A percentile compares a stretch with the other conserved stretches of the same genome.
These are phyloP conservation scores for Tangara arthus DNA, from an alignment of 2,797 vertebrate genomes.

Conservation along the genomic window DNA sequence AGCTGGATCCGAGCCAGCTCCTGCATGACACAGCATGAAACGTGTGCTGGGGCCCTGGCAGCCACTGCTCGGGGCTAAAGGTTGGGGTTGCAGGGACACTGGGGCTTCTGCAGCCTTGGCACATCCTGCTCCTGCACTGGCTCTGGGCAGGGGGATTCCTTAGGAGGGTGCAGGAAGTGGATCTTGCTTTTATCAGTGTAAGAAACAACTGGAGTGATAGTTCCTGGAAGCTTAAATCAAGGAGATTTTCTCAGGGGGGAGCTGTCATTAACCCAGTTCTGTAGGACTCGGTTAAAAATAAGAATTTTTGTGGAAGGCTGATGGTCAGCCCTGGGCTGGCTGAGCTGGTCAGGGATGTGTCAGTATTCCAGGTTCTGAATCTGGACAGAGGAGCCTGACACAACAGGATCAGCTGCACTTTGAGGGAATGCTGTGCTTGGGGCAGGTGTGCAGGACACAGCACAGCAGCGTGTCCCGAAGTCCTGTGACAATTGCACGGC, in stretches of 20 bases:
- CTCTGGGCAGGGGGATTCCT: neutral
- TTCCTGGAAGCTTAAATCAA: neutral
- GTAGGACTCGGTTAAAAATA: neutral
- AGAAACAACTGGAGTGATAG: neutral
- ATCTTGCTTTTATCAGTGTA: rapidly evolving
- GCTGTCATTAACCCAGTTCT: neutral
- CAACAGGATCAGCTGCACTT: neutral
- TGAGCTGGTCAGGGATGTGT: neutral
- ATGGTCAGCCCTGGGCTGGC: neutral
- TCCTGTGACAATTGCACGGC: neutral
- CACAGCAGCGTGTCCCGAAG: rapidly evolving
- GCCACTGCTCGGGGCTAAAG: neutral
- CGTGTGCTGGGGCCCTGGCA: neutral
- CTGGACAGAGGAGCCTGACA: neutral
- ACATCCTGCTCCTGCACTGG: neutral
- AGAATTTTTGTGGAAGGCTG: neutral
- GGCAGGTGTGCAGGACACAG: neutral
- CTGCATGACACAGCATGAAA: neutral
- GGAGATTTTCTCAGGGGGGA: neutral
- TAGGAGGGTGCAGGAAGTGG: neutral
- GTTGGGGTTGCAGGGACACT: rapidly evolving
- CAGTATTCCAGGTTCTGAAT: neutral
- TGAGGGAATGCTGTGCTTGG: neutral
- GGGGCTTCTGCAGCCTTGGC: neutral
- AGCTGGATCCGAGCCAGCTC: neutral